Conservation (phyloP, 2,113 vertebrate species). For the Micromys minutus region DNA sequence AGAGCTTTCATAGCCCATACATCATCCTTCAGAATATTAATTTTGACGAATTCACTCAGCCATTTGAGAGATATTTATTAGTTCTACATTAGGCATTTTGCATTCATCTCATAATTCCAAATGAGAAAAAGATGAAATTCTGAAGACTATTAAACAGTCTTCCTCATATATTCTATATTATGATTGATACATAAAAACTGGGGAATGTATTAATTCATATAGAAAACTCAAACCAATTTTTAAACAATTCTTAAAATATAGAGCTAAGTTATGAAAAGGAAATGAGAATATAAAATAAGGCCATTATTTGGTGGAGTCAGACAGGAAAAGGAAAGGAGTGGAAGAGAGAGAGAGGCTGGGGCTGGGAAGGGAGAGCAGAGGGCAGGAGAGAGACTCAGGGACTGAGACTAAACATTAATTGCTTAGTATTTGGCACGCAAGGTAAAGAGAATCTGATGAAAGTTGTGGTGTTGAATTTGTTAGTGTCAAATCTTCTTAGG, state of each 20-base stretch:
- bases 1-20: background rate
- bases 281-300: background rate
- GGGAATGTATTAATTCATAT: background rate
- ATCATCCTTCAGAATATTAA: slow-evolving; percentile 51
- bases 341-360: no score
- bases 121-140: slow-evolving; percentile 10
- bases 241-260: background rate
- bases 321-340: background rate
- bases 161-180: background rate
- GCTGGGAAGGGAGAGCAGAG: background rate
- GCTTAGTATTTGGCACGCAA: background rate
- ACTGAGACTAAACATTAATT: no score
- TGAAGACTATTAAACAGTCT: background rate
- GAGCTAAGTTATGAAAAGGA: background rate
- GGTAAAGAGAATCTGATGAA: background rate
- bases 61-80: background rate
- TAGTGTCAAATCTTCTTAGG: background rate
- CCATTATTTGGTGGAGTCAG: background rate
- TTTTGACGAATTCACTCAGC: slow-evolving; percentile 33
- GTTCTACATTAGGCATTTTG: background rate
- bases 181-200: background rate
- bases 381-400: rapidly evolving
- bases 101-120: background rate
- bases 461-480: background rate
- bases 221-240: background rate